A percentile compares a stretch with the other conserved stretches of the same genome.
phyloP scores from a whole-genome alignment of 1,140 invertebrate species.

The Drosophila tropicalis region DNA sequence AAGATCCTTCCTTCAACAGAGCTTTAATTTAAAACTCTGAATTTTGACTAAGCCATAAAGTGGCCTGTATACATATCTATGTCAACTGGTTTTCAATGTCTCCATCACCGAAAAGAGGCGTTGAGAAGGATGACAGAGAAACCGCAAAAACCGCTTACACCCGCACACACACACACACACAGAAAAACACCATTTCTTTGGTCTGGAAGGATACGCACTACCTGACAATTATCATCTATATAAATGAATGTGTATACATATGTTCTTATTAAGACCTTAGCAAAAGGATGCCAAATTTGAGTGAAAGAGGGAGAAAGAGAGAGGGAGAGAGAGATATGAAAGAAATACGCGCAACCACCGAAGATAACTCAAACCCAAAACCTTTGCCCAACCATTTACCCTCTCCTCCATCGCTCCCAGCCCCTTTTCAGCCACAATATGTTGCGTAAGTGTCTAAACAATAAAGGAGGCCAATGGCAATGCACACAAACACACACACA shows the following conservation, averaged over 20 bases:
- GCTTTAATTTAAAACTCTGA: no score
- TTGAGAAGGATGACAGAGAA: neutral
- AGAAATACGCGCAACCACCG: slow-evolving; percentile 15
- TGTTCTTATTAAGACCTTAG: neutral
- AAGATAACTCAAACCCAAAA: neutral
- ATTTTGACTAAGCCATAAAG: no score
- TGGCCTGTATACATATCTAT: no score
- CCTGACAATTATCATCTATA: slow-evolving; percentile 29
- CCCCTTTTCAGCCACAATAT: slow-evolving; percentile 40
- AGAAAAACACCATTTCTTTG: neutral
- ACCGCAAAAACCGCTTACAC: neutral
- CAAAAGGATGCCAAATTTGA: slow-evolving; percentile 1
- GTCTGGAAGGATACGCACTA: neutral
- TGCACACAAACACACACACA: slow-evolving; percentile 19
- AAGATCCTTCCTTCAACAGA: no score
- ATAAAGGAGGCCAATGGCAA: slow-evolving; percentile 58
- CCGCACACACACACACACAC: neutral
- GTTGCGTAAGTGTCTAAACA: slow-evolving; percentile 75
- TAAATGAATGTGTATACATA: neutral
- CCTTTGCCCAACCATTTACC: slow-evolving; percentile 7
- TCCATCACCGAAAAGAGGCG: no score
- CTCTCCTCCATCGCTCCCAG: neutral
- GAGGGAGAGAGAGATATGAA: neutral
- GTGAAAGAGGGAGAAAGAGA: neutral
- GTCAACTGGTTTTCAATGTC: no score